Evolutionary conservation across 2,113 vertebrate genomes (phyloP).

Genomic region (Lycocorax pyrrhopterus): DNA sequence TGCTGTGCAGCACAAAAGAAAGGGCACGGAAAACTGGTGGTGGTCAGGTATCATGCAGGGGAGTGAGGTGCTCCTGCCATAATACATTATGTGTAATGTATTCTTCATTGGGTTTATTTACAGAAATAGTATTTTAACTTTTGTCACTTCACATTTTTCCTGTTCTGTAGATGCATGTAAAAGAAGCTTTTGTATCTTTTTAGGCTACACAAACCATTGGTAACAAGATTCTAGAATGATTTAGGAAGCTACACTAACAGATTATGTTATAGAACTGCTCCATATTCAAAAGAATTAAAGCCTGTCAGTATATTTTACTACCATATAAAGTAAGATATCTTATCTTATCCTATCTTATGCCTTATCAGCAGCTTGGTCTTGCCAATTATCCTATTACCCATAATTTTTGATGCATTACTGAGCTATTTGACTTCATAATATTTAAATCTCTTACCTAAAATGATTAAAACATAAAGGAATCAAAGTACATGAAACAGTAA

Average conservation of each 20-base stretch:
- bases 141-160: not conserved
- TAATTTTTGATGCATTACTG: not conserved
- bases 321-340: not conserved
- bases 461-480: not conserved
- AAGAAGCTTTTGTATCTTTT: not conserved
- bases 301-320: not conserved
- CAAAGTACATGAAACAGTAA: not conserved
- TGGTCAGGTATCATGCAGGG: not conserved
- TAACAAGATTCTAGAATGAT: not conserved
- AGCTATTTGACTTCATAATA: not conserved
- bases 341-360: not conserved
- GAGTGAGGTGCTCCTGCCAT: not conserved
- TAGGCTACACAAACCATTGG: not conserved
- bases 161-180: not conserved
- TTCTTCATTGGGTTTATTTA: not conserved
- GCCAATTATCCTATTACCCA: conserved; percentile 1
- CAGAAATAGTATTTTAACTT: not conserved
- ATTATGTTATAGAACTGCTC: not conserved
- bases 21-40: not conserved
- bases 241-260: not conserved
- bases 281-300: conserved; percentile 22
- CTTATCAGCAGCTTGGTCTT: conserved; percentile 12
- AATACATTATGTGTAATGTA: not conserved
- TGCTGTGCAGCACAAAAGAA: not conserved
- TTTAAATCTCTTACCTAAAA: not conserved